Evolutionary conservation across 2,113 vertebrate genomes (phyloP).

Genomic region (Balaeniceps rex): DNA sequence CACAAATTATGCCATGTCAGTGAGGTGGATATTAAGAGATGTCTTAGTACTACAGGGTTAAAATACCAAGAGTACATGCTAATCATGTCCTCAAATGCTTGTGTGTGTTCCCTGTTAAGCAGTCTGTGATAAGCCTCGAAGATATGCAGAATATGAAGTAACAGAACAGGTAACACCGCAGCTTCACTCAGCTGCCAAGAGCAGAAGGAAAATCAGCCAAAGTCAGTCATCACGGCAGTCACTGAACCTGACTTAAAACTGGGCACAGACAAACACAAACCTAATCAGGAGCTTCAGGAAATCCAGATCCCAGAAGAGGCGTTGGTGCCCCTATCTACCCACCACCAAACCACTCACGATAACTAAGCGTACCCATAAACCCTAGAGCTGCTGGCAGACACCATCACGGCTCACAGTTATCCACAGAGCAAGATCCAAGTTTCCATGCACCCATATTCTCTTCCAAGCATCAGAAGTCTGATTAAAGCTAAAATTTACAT

Average conservation of each 20-base stretch:
- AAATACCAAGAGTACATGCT: background rate
- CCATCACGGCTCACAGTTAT: fast-evolving
- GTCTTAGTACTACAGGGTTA: background rate
- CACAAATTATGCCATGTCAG: too few relatives aligned
- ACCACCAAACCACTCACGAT: fast-evolving
- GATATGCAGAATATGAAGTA: background rate
- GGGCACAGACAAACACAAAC: background rate
- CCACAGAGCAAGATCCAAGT: background rate
- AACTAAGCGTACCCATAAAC: background rate
- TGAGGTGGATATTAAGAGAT: background rate
- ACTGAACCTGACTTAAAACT: background rate
- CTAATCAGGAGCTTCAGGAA: background rate
- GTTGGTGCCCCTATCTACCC: too few relatives aligned
- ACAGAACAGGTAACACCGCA: background rate
- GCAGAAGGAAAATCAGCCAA: background rate
- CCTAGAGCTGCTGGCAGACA: background rate
- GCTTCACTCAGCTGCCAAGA: background rate
- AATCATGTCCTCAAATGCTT: background rate
- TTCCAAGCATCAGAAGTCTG: background rate
- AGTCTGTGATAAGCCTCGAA: background rate
- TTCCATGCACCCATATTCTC: background rate
- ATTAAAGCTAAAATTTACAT: background rate
- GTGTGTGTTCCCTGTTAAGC: background rate
- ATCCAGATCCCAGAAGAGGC: background rate
- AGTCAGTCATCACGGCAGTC: background rate